These are phyloP conservation scores for Zygaena filipendulae DNA, from an alignment of 2,888 invertebrate species.

Conservation along the genomic window DNA sequence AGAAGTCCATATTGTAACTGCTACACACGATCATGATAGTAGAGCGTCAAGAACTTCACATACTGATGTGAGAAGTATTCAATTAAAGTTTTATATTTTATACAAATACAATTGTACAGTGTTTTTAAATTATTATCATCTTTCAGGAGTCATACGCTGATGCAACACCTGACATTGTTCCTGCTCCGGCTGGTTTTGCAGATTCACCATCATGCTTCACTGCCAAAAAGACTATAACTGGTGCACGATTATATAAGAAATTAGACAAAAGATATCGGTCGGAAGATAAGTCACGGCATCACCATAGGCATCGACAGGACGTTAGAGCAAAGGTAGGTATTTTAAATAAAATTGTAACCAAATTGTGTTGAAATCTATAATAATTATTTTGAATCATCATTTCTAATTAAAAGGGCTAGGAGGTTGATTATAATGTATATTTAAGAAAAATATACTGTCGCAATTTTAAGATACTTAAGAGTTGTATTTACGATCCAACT, in stretches of 20 bases:
- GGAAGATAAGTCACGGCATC: conserved; percentile 77
- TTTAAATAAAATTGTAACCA: too few relatives aligned
- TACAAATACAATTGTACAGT: too few relatives aligned
- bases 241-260: conserved; percentile 78
- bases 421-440: too few relatives aligned
- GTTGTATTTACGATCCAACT: too few relatives aligned
- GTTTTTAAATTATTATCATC: background rate
- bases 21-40: conserved; percentile 54
- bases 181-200: conserved; percentile 89
- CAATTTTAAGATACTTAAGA: too few relatives aligned
- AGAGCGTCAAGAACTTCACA: conserved; percentile 51
- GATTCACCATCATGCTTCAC: conserved; percentile 76
- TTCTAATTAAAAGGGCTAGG: too few relatives aligned
- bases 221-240: conserved; percentile 43
- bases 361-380: too few relatives aligned
- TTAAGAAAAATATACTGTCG: too few relatives aligned
- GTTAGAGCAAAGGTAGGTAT: conserved; percentile 78
- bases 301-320: conserved; percentile 74
- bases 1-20: conserved; percentile 75
- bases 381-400: too few relatives aligned
- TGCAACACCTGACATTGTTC: conserved; percentile 78
- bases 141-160: conserved; percentile 58
- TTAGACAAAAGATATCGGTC: conserved; percentile 83
- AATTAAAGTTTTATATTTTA: background rate
- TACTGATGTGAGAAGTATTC: conserved; percentile 44